phyloP scores from a whole-genome alignment of 2,113 vertebrate genomes.

The Silurus meridionalis region DNA sequence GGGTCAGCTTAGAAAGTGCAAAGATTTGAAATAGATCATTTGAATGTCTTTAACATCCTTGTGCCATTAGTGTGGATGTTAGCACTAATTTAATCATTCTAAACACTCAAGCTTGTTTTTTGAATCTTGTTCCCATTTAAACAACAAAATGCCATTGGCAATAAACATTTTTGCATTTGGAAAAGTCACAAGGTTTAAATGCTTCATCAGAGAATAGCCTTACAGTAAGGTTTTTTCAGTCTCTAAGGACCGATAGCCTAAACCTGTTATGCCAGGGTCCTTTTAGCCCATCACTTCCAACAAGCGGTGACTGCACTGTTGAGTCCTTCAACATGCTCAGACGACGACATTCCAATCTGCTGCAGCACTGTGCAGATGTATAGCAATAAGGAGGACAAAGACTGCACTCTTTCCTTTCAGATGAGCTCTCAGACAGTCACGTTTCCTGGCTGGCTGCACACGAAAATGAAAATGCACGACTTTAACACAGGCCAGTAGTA shows the following conservation, averaged over 20 bases:
- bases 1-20: not conserved
- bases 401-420: constrained; percentile 29
- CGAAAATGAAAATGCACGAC: constrained; percentile 17
- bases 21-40: not conserved
- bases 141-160: too few relatives aligned
- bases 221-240: not conserved
- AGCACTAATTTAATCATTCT: not conserved
- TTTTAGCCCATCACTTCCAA: constrained; percentile 26
- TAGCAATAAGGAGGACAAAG: constrained; percentile 28
- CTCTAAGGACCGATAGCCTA: not conserved
- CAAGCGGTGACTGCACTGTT: not conserved
- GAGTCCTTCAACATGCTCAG: constrained; percentile 8
- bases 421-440: constrained; percentile 29
- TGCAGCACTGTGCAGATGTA: constrained; percentile 23
- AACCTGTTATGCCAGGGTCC: not conserved
- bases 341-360: constrained; percentile 29
- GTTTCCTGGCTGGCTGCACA: constrained; percentile 28
- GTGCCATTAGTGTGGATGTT: not conserved
- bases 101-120: not conserved
- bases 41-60: not conserved
- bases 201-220: not conserved
- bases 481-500: not conserved
- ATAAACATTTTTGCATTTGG: not conserved
- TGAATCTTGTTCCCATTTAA: not conserved
- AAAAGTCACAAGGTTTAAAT: not conserved